Evolutionary conservation across 2,888 invertebrate species (phyloP).

Genomic region (Spilarctia lutea): DNA sequence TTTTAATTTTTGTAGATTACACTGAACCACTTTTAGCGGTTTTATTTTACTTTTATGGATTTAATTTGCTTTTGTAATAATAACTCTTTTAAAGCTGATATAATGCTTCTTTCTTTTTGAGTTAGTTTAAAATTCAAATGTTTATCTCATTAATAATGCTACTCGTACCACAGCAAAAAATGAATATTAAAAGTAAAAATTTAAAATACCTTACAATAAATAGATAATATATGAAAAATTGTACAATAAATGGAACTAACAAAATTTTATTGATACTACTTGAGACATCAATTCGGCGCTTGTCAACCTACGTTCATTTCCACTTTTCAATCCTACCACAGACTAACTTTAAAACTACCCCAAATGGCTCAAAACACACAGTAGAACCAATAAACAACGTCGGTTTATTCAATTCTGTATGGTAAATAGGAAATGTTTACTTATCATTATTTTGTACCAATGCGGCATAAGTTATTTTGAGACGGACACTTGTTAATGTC

Average conservation of each 20-base stretch:
- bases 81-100: not conserved
- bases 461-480: slow-evolving; percentile 41
- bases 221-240: not conserved
- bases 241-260: slow-evolving; percentile 21
- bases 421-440: slow-evolving; percentile 48
- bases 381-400: slow-evolving; percentile 10
- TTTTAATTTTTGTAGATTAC: not conserved
- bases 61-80: too few species aligned
- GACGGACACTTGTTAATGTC: slow-evolving; percentile 47
- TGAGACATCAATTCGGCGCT: slow-evolving; percentile 49
- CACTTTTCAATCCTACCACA: slow-evolving; percentile 29
- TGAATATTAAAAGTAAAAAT: not conserved
- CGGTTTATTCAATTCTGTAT: slow-evolving; percentile 18
- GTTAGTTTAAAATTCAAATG: not conserved
- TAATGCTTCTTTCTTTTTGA: not conserved
- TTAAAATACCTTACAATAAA: not conserved
- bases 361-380: slow-evolving; percentile 17
- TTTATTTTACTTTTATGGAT: not conserved
- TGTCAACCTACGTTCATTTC: slow-evolving; percentile 46
- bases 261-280: slow-evolving; percentile 38
- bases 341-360: slow-evolving; percentile 23
- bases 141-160: not conserved
- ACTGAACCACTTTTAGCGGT: not conserved
- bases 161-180: too few species aligned
- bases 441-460: slow-evolving; percentile 52